These are phyloP conservation scores for Scopus umbretta DNA, from an alignment of 2,113 vertebrate species.

Conservation along the genomic window DNA sequence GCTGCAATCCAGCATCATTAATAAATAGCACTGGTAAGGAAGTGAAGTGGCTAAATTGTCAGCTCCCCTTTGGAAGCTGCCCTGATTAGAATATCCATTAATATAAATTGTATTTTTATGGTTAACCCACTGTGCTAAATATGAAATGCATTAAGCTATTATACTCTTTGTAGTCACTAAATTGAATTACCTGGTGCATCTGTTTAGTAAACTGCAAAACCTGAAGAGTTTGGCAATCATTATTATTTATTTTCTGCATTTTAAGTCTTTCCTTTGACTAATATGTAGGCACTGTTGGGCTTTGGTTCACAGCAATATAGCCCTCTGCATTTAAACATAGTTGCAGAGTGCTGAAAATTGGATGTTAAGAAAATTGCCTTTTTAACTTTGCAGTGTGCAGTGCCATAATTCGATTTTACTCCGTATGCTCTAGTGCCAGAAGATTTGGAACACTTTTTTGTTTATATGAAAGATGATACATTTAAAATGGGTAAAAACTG, in stretches of 20 bases:
- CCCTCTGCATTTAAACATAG: neutral
- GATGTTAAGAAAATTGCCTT: neutral
- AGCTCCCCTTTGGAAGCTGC: slow-evolving; percentile 7
- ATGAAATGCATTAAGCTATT: neutral
- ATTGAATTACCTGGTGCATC: slow-evolving; percentile 29
- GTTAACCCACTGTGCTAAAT: slow-evolving; percentile 8
- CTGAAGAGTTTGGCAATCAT: neutral
- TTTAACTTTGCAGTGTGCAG: neutral
- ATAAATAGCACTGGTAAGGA: neutral
- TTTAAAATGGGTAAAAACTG: neutral
- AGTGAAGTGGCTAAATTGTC: slow-evolving; percentile 19
- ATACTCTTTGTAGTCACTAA: neutral
- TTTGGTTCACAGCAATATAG: neutral
- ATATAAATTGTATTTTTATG: slow-evolving; percentile 5
- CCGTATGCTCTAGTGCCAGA: neutral
- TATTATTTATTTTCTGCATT: neutral
- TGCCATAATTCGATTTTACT: neutral
- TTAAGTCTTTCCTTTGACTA: neutral
- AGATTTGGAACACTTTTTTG: neutral
- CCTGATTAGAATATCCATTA: slow-evolving; percentile 40
- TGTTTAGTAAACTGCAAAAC: slow-evolving; percentile 34
- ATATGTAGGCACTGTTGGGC: neutral
- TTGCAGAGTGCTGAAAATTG: neutral
- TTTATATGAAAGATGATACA: neutral
- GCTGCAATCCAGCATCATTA: neutral